phyloP scores from a whole-genome alignment of 2,113 vertebrate genomes.

The Erythrocercus mccallii region DNA sequence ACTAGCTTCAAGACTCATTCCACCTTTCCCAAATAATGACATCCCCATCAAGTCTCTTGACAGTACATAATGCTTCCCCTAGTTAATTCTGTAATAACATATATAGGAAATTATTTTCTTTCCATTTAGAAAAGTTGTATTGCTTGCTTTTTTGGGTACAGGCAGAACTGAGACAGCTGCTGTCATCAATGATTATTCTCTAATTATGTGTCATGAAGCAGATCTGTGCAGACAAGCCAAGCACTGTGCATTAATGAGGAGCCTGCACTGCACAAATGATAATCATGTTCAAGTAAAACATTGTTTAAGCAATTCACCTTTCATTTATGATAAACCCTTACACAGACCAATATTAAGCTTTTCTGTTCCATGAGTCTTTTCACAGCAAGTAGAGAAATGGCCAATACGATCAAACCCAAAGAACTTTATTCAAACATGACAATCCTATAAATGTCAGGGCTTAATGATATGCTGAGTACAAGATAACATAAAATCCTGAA shows the following conservation, averaged over 20 bases:
- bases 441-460: neutral
- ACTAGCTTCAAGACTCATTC: neutral
- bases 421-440: neutral
- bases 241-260: neutral
- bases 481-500: neutral
- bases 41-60: neutral
- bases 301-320: neutral
- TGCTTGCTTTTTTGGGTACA: neutral
- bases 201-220: conserved; percentile 35
- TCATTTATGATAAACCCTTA: neutral
- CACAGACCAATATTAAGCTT: neutral
- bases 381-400: neutral
- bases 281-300: conserved; percentile 1
- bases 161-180: conserved; percentile 25
- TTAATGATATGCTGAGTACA: neutral
- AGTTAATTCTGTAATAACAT: neutral
- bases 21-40: neutral
- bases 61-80: neutral
- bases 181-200: neutral
- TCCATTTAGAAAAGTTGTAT: neutral
- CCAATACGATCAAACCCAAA: neutral
- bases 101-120: neutral
- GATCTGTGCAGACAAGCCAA: neutral
- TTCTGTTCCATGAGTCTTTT: neutral
- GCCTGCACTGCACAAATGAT: neutral